Conservation (phyloP, 2,797 vertebrate species). For the Hemitrygon akajei region DNA sequence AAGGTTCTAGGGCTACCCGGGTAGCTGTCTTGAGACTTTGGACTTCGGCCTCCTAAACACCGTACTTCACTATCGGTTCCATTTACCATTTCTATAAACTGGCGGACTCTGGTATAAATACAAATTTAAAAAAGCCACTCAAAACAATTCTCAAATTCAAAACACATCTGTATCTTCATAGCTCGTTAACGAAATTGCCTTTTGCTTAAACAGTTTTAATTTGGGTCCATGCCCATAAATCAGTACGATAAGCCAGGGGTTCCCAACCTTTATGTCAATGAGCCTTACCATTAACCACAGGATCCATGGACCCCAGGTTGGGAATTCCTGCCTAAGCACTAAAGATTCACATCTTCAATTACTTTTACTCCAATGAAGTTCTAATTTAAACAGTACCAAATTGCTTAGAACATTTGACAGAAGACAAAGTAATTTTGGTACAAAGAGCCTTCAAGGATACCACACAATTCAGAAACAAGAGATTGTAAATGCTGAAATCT, state of each 20-base stretch:
- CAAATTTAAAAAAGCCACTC: slow-evolving; percentile 41
- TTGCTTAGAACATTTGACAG: not conserved
- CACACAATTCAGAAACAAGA: not conserved
- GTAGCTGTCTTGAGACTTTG: slow-evolving; percentile 71
- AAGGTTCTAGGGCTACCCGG: slow-evolving; percentile 71
- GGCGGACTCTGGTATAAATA: slow-evolving; percentile 61
- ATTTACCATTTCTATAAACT: slow-evolving; percentile 77
- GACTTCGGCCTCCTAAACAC: slow-evolving; percentile 70
- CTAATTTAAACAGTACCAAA: not conserved
- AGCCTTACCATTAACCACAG: too few relatives aligned
- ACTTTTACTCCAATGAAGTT: not conserved
- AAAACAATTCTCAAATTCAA: not conserved
- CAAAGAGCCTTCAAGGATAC: not conserved
- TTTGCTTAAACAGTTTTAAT: not conserved
- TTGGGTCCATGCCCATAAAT: not conserved
- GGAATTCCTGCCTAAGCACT: not conserved
- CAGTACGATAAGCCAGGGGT: not conserved
- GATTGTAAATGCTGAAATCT: too few relatives aligned
- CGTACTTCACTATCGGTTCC: slow-evolving; percentile 72
- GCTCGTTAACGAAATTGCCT: not conserved
- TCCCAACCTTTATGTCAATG: too few relatives aligned
- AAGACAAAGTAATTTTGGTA: not conserved
- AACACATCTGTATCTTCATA: not conserved
- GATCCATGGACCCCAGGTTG: too few relatives aligned
- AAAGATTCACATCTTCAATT: not conserved